Conservation (phyloP, 2,888 invertebrate species). For the Petrolisthes cinctipes region DNA sequence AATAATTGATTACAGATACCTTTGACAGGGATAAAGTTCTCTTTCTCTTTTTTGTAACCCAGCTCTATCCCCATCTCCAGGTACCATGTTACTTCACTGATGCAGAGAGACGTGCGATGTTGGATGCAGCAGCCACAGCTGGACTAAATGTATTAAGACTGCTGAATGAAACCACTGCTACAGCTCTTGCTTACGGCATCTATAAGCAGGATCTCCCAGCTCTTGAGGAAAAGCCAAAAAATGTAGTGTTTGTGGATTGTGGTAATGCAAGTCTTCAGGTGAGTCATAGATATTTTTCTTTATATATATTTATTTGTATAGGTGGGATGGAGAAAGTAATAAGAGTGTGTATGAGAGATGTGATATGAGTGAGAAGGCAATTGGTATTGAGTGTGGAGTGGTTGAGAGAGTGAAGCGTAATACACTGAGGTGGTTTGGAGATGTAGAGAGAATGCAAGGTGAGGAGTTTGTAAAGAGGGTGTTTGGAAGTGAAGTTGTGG, state of each 20-base stretch:
- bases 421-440: too few relatives aligned
- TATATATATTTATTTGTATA: too few relatives aligned
- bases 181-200: slow-evolving; percentile 96
- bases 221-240: slow-evolving; percentile 87
- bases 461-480: too few relatives aligned
- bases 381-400: too few relatives aligned
- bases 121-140: slow-evolving; percentile 92
- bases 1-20: not conserved
- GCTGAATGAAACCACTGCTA: slow-evolving; percentile 97
- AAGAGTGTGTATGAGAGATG: too few relatives aligned
- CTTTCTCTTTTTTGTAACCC: not conserved
- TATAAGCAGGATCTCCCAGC: slow-evolving; percentile 96
- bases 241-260: slow-evolving; percentile 96
- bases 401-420: too few relatives aligned
- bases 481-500: too few relatives aligned
- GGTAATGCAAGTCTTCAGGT: slow-evolving; percentile 92
- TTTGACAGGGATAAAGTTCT: not conserved
- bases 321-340: too few relatives aligned
- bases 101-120: slow-evolving; percentile 88
- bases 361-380: too few relatives aligned
- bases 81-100: slow-evolving; percentile 95
- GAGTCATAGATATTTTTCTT: not conserved
- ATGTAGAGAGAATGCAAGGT: too few relatives aligned
- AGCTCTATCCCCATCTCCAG: slow-evolving; percentile 68
- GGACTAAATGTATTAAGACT: slow-evolving; percentile 93